Evolutionary conservation across 1,140 invertebrate species (phyloP), one percentile per base, ranked within the genome.

Genomic region (Philotrypesis tridentata): DNA sequence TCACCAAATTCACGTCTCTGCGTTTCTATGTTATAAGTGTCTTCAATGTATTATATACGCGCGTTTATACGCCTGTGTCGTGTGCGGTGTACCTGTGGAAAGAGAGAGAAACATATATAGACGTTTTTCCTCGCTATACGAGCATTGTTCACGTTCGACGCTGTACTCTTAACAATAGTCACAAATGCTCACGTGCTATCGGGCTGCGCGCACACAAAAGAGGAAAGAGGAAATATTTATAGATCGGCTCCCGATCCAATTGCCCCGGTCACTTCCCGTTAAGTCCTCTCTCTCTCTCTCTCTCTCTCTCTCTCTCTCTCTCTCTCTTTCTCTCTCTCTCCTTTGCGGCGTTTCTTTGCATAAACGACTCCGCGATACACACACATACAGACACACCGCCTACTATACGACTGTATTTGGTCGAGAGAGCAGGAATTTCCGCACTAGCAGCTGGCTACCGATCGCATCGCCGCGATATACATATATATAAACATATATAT

Each of bases 381-480:
- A 61, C 60, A n/a, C n/a, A n/a, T n/a, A n/a, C 21, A 11, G 55
- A 68, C 12, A 21, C 55, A 37, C 71, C 79, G 61, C 70, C 79
- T 73, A n/a, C n/a, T n/a, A n/a, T n/a, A 74, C 60, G 37, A 55
- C 79, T 68, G 25, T 67, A 80, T 80, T 80, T 74, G 60, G 70
- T 67, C 63, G 55, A 25, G 55, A 25, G 31, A 21, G 9, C 37
- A 48, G 43, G 23, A 67, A 80, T 80, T 80, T 74, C 61, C 72
- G 63, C 61, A 7, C 43, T 25, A 33, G 73, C 73, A 75, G 61
- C 75, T 67, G 55, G 27, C 40, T 63, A 31, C 55, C n/a, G 12
- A 76, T 76, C 29, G 40, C 25, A 25, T 63, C 17, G 33, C 1
- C 79, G 1, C 12, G 27, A n/a, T 29, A 29, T 31, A 73, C 40